Evolutionary conservation across 1,140 invertebrate genomes (phyloP).

Genomic region (Theocolax elegans): DNA sequence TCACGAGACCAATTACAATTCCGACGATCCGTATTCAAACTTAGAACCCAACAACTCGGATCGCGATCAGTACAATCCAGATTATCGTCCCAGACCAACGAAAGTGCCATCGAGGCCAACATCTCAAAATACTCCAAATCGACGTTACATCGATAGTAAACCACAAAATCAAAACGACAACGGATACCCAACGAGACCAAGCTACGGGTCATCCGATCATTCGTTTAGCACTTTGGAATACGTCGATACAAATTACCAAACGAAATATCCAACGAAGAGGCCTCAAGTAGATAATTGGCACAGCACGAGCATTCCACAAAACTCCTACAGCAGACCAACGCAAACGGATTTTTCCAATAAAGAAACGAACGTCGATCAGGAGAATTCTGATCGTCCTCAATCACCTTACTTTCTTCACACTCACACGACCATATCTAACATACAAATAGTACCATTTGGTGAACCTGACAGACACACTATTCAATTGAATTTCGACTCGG

Average conservation of each 20-base stretch:
- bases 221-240: neutral
- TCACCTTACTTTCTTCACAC: constrained; percentile 6
- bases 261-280: neutral
- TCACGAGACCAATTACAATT: too few species aligned
- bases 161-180: neutral
- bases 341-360: neutral
- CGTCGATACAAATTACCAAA: neutral
- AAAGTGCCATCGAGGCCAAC: neutral
- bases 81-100: neutral
- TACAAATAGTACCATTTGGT: neutral
- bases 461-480: neutral
- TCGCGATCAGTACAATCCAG: constrained; percentile 1
- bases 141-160: neutral
- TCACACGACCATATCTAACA: neutral
- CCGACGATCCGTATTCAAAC: constrained; percentile 4
- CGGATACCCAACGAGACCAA: neutral
- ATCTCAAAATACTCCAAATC: neutral
- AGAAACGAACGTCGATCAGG: neutral
- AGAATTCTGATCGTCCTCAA: neutral
- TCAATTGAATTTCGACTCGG: neutral
- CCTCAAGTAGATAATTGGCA: neutral
- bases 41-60: constrained; percentile 10
- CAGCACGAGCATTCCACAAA: neutral
- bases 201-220: neutral
- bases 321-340: neutral